Base-by-base conservation (phyloP, 1,140 invertebrate species). In the Ceratina japonica region DNA sequence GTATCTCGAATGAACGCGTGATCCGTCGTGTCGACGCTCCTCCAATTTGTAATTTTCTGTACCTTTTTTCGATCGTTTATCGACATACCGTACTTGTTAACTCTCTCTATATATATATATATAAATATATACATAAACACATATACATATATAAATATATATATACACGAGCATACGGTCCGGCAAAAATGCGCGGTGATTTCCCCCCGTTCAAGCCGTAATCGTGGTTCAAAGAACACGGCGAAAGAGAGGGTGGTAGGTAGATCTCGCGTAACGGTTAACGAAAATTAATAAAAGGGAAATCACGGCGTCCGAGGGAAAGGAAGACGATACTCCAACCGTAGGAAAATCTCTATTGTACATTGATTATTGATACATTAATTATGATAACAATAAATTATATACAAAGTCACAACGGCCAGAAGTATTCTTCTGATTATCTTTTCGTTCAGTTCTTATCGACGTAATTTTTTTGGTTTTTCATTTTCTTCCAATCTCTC, bases 331-430 rank as follows among this genome's bases (percentile, higher is more conserved):
- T 87, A 90, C 87, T 90, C 77, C 87, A 88, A 88, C 87, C 86
- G 89, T 92, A 92, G 91, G 87, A 85, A 44, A 88, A 89, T 92
- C 87, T 91, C 87, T 91, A 92, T 92, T 92, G 91, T 92, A 93
- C 89, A 92, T 92, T 92, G 88, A 91, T 92, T 92, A 92, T 91
- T 92, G 91, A 92, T 91, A 92, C 89, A 84, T 90, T 90, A 91
- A 90, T 90, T 88, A 90, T 90, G 83, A 91, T 90, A 92, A 89
- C 66, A 90, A 92, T 92, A 92, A 92, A 93, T 93, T 93, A 91
- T 92, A 92, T 92, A 92, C 89, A 92, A 92, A 91, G 88, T 92
- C 89, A 91, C 4, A n/a, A 18, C 71, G 27, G 24, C 44, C 63
- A 78, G 69, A 82, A 58, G 56, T 52, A 63, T 80, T 56, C 84